Percentiles rank a stretch among this genome's conserved stretches.
Evolutionary conservation across 2,888 invertebrate species (phyloP).

Genomic region (Drosophila melanocephala): DNA sequence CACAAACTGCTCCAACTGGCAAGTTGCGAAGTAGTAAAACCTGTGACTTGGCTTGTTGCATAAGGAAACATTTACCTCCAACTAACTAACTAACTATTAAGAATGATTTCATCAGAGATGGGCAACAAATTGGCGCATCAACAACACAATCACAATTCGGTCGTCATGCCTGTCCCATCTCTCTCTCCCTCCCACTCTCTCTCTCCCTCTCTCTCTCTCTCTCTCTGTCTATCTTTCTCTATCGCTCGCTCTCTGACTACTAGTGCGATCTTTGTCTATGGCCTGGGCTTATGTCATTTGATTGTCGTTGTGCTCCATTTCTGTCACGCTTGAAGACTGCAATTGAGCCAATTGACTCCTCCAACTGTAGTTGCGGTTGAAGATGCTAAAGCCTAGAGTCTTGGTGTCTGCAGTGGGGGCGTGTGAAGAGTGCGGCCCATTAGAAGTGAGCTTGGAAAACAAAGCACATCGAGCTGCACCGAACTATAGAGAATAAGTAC

Average conservation of each 20-base stretch:
- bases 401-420: constrained; percentile 53
- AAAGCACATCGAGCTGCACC: constrained; percentile 63
- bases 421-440: constrained; percentile 73
- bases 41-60: constrained; percentile 38
- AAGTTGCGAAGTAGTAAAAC: constrained; percentile 16
- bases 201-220: not conserved
- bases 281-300: constrained; percentile 53
- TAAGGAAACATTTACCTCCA: constrained; percentile 47
- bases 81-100: constrained; percentile 54
- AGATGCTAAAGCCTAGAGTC: constrained; percentile 60
- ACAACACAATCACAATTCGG: constrained; percentile 57
- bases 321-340: constrained; percentile 82
- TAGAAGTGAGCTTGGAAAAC: constrained; percentile 52
- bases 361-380: constrained; percentile 76
- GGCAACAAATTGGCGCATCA: constrained; percentile 53
- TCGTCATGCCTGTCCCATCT: not conserved
- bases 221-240: not conserved
- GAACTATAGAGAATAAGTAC: constrained; percentile 50
- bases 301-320: constrained; percentile 73
- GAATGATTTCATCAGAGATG: constrained; percentile 72
- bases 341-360: constrained; percentile 80
- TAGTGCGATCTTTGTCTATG: constrained; percentile 3
- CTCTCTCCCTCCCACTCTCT: not conserved
- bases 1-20: constrained; percentile 8
- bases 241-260: not conserved